Evolutionary conservation across 2,888 invertebrate species (phyloP).

Genomic region (Hyposoter didymator): DNA sequence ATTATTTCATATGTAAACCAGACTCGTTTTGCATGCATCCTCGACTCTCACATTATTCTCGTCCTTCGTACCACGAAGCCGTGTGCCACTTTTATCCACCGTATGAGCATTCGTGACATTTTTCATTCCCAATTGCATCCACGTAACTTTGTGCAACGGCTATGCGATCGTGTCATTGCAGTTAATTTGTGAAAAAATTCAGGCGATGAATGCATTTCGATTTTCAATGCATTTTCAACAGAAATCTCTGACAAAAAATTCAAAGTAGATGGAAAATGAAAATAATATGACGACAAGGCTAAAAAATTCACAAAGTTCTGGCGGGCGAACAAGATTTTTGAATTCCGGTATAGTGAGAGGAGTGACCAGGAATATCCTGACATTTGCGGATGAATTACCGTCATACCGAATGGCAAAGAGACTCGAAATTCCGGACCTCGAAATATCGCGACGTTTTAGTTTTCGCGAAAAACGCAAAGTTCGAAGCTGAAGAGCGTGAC

Average conservation of each 20-base stretch:
- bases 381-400: not conserved
- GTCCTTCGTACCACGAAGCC: conserved; percentile 41
- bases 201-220: not conserved
- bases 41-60: conserved; percentile 13
- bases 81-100: conserved; percentile 37
- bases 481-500: not conserved
- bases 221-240: not conserved
- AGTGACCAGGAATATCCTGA: not conserved
- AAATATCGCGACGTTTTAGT: not conserved
- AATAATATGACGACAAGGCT: not conserved
- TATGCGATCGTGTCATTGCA: not conserved
- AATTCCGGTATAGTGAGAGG: not conserved
- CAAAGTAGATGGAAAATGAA: not conserved
- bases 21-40: conserved; percentile 20
- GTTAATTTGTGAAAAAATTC: not conserved
- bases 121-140: conserved; percentile 22
- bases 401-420: not conserved
- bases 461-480: not conserved
- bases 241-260: not conserved
- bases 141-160: conserved; percentile 20
- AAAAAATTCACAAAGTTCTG: not conserved
- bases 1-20: conserved; percentile 25
- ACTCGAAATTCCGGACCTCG: not conserved
- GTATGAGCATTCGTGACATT: conserved; percentile 8
- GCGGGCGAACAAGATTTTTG: not conserved